Evolutionary conservation across 1,140 invertebrate genomes (phyloP), one percentile per base, ranked within the genome.

Genomic region (Drosophila malerkotliana): DNA sequence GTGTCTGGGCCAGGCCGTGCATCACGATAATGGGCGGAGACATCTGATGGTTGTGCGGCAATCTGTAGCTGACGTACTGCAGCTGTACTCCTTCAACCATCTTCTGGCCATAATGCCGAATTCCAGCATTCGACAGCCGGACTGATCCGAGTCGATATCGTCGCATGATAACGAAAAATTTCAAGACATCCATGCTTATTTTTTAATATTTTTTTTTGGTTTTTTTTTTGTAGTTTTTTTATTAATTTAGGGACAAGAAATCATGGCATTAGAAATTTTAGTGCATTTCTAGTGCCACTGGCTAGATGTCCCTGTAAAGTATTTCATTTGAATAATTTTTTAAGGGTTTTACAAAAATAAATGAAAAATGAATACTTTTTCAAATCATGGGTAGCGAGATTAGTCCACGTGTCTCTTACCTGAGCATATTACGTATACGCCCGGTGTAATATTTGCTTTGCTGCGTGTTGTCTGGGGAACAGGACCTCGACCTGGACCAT

Each of bases 1-100:
- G 97, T 0, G 95, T 95, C 0, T 96, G 96, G 66, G 97, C 94
- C 12, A 98, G 92, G 2, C 96, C 97, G 92, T 98, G 97, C 89
- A 97, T 93, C 37, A 98, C 94, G 2, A 98, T 88, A 9, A 98
- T 92, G 2, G 97, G 96, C 4, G 77, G 72, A 3, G 30, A 39
- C 1, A 41, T 28, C 2, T 71, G 14, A 1, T 53, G 52, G 21
- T 61, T 78, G 8, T 75, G 66, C 1, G 56, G 56, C 47, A 28
- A 15, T 30, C 60, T 26, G 30, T 71, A 78, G 2, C 44, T 6
- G 1, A 41, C 30, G 3, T 71, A 75, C 24, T 75, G 39, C 54
- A 77, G 5, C 0, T 21, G 45, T 21, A 48, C 51, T 9, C 30
- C 21, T n/a, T 60, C 28, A 0, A 51, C 26, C 18, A 32, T 9